Percentiles rank a stretch among this genome's conserved stretches.
Evolutionary conservation across 2,797 vertebrate species (phyloP).

Genomic region (Pristis pectinata): DNA sequence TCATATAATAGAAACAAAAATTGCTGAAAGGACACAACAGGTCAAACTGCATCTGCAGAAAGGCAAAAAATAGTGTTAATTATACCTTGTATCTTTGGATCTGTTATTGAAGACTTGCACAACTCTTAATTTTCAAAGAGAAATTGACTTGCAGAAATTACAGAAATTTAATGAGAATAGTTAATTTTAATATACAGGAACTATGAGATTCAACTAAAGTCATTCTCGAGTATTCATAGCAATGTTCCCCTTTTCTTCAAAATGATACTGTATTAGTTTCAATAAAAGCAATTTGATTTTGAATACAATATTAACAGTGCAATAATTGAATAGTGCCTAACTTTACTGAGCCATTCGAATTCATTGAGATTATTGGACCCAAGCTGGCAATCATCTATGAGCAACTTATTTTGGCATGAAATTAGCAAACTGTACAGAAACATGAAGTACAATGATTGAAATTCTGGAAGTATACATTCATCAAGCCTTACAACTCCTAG

Average conservation of each 20-base stretch:
- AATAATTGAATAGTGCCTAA: background rate
- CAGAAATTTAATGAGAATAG: background rate
- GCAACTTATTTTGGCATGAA: background rate
- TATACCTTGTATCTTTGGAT: too few species aligned
- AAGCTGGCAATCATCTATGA: background rate
- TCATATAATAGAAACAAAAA: too few species aligned
- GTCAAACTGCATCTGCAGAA: too few species aligned
- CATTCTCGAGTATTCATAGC: background rate
- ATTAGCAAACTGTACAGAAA: background rate
- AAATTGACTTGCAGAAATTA: background rate
- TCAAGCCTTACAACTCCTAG: background rate
- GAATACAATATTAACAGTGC: background rate
- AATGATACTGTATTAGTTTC: background rate
- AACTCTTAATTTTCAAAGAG: background rate
- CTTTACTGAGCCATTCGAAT: background rate
- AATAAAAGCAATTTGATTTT: background rate
- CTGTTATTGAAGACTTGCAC: too few species aligned
- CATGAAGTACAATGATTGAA: background rate
- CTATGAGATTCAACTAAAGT: background rate
- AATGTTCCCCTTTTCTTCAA: background rate
- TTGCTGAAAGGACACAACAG: too few species aligned
- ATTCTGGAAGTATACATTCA: background rate
- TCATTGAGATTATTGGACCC: background rate
- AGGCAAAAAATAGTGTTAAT: too few species aligned
- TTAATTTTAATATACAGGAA: background rate